These are phyloP conservation scores for Corbicula japonica DNA, from an alignment of 2,888 invertebrate species.

Conservation along the genomic window DNA sequence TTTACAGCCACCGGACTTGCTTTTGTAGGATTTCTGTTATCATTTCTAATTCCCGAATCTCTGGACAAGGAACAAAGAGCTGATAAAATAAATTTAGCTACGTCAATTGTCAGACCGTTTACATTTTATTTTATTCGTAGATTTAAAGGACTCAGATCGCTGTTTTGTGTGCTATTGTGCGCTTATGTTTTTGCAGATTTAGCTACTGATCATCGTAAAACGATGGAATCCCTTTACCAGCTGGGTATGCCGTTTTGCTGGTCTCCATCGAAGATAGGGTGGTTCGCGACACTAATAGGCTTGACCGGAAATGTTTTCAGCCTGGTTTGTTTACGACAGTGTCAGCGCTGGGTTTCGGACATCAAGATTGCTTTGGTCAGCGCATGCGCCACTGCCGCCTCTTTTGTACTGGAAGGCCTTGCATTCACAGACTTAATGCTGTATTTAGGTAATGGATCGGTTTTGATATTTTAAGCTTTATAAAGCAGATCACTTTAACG, in stretches of 20 bases:
- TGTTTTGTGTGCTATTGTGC: conserved; percentile 27
- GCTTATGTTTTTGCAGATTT: conserved; percentile 43
- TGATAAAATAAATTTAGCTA: conserved; percentile 5
- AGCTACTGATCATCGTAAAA: conserved; percentile 29
- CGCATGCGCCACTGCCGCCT: conserved; percentile 10
- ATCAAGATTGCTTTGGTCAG: conserved; percentile 39
- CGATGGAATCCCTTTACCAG: conserved; percentile 49
- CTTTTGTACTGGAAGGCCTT: conserved; percentile 43
- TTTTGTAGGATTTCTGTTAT: conserved; percentile 23
- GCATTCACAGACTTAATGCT: conserved; percentile 42
- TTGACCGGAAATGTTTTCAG: conserved; percentile 18
- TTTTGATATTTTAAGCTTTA: too few relatives aligned
- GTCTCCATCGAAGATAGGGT: conserved; percentile 45
- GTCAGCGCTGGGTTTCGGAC: conserved; percentile 39
- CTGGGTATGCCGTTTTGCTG: conserved; percentile 57
- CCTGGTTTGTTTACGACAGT: conserved; percentile 12
- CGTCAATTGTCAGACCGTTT: conserved; percentile 21
- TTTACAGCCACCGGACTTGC: conserved; percentile 33
- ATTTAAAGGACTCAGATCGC: conserved; percentile 14
- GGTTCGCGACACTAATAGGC: conserved; percentile 30
- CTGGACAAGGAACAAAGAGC: conserved; percentile 1
- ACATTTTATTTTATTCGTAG: conserved; percentile 34
- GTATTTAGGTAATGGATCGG: conserved; percentile 53
- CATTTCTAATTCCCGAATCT: conserved; percentile 40
- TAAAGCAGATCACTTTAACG: too few relatives aligned